Conservation (phyloP, 2,888 invertebrate species). For the Autographa gamma region DNA sequence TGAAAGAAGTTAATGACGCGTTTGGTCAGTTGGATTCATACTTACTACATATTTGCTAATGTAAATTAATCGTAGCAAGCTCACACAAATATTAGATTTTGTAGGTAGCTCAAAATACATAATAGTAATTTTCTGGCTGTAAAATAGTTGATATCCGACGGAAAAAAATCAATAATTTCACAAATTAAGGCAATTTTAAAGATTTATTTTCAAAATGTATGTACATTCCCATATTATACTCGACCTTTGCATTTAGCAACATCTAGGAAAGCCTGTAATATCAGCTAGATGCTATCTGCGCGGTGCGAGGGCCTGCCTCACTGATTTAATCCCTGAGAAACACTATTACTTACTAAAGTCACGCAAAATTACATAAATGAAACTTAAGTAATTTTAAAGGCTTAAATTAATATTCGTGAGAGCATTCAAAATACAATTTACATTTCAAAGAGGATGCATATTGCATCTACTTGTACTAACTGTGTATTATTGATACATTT, state of each 20-base stretch:
- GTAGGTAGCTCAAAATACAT: too few species aligned
- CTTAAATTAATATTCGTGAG: neutral
- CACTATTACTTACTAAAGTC: neutral
- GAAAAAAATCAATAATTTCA: too few species aligned
- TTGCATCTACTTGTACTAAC: too few species aligned
- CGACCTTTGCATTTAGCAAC: neutral
- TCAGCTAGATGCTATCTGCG: conserved; percentile 2
- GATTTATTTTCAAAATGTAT: neutral
- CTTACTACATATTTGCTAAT: neutral
- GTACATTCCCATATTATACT: neutral
- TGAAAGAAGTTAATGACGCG: conserved; percentile 23
- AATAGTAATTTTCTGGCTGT: too few species aligned
- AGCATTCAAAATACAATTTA: neutral
- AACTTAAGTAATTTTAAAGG: neutral
- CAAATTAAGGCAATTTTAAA: neutral
- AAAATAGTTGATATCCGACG: too few species aligned
- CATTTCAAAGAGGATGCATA: neutral
- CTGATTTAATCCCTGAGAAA: neutral
- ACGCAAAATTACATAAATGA: neutral
- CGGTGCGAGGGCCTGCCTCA: neutral
- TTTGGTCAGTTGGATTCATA: conserved; percentile 32
- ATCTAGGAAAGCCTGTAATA: neutral
- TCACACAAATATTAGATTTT: too few species aligned
- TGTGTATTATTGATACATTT: too few species aligned
- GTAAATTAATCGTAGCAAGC: too few species aligned